These are phyloP conservation scores for Lepidotrigona ventralis DNA, from an alignment of 1,140 invertebrate genomes.

Conservation along the genomic window DNA sequence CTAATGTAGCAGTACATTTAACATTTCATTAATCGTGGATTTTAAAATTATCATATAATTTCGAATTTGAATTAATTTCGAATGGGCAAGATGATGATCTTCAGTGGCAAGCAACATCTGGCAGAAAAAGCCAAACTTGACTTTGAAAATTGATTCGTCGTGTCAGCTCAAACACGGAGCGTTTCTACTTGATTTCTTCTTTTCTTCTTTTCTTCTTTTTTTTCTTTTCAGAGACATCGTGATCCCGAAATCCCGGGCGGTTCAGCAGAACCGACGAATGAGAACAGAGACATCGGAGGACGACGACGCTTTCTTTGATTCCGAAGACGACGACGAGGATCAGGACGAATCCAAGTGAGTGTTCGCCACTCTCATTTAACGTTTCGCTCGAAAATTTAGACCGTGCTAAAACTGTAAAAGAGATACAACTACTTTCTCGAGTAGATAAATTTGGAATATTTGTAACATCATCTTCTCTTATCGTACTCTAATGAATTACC, in stretches of 20 bases:
- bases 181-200: slow-evolving; percentile 1
- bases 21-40: too few relatives aligned
- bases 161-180: neutral
- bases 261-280: slow-evolving; percentile 78
- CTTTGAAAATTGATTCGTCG: neutral
- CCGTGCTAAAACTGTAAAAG: too few relatives aligned
- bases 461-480: too few relatives aligned
- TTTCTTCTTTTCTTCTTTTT: neutral
- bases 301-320: slow-evolving; percentile 69
- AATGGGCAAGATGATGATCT: too few relatives aligned
- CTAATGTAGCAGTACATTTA: too few relatives aligned
- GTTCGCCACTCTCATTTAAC: neutral
- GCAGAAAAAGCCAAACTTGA: too few relatives aligned
- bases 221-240: slow-evolving; percentile 82
- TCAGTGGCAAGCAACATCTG: neutral
- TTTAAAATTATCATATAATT: neutral
- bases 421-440: too few relatives aligned
- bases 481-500: too few relatives aligned
- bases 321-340: slow-evolving; percentile 85
- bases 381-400: too few relatives aligned
- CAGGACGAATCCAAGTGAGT: slow-evolving; percentile 81
- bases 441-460: too few relatives aligned
- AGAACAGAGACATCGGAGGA: slow-evolving; percentile 74
- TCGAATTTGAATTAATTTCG: neutral
- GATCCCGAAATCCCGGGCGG: slow-evolving; percentile 83